phyloP scores from a whole-genome alignment of 2,113 vertebrate genomes.

The Galeopterus variegatus region DNA sequence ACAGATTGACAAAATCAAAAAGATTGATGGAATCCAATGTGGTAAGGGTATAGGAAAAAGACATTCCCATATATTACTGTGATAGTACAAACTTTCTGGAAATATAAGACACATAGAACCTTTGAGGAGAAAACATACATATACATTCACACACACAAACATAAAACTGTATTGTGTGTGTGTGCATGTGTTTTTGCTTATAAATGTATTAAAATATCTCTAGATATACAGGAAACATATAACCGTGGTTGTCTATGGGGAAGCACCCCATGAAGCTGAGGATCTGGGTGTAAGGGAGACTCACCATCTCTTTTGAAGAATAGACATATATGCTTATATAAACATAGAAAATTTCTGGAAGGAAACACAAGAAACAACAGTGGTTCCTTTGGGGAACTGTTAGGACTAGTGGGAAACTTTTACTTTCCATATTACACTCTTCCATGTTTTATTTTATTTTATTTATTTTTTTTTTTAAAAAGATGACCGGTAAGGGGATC shows the following conservation, averaged over 20 bases:
- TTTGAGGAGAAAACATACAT: slow-evolving; percentile 17
- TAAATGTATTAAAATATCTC: not conserved
- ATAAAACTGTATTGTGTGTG: not conserved
- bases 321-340: not conserved
- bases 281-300: not conserved
- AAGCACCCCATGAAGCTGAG: not conserved
- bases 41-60: not conserved
- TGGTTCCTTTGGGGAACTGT: not conserved
- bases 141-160: not conserved
- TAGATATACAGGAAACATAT: not conserved
- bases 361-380: not conserved
- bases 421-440: not conserved
- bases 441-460: not conserved
- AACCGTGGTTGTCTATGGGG: not conserved
- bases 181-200: not conserved
- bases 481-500: too few relatives aligned
- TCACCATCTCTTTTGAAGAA: not conserved
- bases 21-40: not conserved
- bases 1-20: slow-evolving; percentile 52
- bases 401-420: not conserved
- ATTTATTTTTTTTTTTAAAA: too few relatives aligned
- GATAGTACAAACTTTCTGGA: not conserved
- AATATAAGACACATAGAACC: not conserved
- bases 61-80: not conserved
- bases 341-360: not conserved